Conservation (phyloP, 2,113 vertebrate genomes). For the Neofelis nebulosa region DNA sequence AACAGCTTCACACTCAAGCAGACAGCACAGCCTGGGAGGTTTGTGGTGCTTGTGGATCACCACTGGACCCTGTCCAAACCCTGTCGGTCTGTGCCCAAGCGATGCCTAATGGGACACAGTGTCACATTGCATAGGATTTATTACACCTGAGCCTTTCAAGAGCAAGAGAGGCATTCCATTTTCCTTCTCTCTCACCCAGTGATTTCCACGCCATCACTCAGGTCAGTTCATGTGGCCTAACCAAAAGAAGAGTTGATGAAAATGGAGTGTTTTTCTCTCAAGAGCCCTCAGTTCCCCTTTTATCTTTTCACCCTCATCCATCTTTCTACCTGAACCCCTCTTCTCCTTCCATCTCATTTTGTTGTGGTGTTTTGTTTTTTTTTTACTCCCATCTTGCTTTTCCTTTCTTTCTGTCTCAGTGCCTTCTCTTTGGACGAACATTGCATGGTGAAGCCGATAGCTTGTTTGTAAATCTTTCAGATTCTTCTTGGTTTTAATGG, state of each 20-base stretch:
- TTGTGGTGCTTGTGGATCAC: neutral
- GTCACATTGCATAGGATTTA: neutral
- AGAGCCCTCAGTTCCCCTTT: neutral
- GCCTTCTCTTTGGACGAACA: neutral
- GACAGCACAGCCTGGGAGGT: neutral
- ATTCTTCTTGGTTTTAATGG: neutral
- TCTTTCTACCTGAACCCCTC: neutral
- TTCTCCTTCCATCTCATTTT: neutral
- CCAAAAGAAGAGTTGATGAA: neutral
- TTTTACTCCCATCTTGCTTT: neutral
- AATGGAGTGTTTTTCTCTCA: neutral
- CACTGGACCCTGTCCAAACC: neutral
- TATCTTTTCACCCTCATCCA: neutral
- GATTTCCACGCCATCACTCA: neutral
- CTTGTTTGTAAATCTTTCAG: neutral
- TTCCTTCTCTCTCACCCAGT: neutral
- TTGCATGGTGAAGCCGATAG: neutral
- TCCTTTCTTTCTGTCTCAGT: neutral
- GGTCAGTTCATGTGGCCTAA: neutral
- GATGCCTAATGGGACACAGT: neutral
- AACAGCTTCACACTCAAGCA: neutral
- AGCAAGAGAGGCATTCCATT: neutral
- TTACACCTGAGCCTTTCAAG: neutral
- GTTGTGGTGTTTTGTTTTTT: too few species aligned
- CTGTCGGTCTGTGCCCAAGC: neutral